Conservation (phyloP, 92 coral and sea anemone genomes). For the Heteractis magnifica region DNA sequence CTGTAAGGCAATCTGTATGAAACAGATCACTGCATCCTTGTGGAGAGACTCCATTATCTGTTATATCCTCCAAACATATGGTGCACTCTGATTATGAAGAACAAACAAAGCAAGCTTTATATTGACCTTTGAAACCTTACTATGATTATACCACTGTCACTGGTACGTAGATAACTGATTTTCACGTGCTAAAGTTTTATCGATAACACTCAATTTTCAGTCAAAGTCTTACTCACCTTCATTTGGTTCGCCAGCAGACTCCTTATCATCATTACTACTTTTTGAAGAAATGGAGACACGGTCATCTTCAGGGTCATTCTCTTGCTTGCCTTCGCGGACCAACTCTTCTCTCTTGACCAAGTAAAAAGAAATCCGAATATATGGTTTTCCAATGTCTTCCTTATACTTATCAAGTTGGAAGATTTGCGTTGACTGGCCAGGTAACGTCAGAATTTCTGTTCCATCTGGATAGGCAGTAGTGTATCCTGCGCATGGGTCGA, state of each 20-base stretch:
- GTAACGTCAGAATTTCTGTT: no score
- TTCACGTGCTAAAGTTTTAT: neutral
- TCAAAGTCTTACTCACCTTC: neutral
- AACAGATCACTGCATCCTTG: conserved; percentile 27
- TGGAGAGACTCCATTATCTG: conserved; percentile 25
- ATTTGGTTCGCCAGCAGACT: conserved; percentile 4
- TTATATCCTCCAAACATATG: conserved; percentile 33
- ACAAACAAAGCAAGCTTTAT: neutral
- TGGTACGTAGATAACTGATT: neutral
- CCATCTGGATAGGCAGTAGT: no score
- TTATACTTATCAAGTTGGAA: no score
- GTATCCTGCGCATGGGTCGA: no score
- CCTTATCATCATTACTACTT: neutral
- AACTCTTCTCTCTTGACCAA: conserved; percentile 7
- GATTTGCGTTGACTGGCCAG: no score
- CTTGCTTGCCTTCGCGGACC: conserved; percentile 4
- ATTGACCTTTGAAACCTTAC: no score
- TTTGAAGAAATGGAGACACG: neutral
- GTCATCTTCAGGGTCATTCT: conserved; percentile 3
- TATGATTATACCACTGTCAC: conserved; percentile 9
- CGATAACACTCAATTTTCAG: neutral
- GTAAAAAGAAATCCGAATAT: neutral
- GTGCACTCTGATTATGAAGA: conserved; percentile 1
- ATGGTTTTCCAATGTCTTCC: neutral
- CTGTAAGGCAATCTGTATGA: conserved; percentile 31